These are phyloP conservation scores for Harpagoxenus sublaevis DNA, from an alignment of 2,888 invertebrate genomes.

Conservation along the genomic window DNA sequence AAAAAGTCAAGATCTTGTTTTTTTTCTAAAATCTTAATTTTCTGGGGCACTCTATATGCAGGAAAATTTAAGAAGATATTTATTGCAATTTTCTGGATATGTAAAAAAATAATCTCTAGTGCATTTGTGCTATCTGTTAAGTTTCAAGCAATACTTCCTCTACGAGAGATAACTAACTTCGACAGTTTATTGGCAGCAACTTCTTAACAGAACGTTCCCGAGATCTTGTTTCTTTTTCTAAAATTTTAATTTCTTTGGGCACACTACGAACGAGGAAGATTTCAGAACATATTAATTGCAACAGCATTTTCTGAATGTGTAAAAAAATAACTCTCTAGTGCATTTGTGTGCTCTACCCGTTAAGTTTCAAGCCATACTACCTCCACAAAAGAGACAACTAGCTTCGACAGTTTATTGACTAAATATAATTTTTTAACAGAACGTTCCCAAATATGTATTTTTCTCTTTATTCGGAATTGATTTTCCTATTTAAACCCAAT, in stretches of 20 bases:
- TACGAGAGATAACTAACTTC: not conserved
- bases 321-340: not conserved
- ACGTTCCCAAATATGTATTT: not conserved
- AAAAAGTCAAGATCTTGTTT: not conserved
- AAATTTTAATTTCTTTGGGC: not conserved
- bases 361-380: not conserved
- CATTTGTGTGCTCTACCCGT: not conserved
- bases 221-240: not conserved
- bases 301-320: not conserved
- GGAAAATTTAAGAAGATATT: not conserved
- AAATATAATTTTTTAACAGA: not conserved
- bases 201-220: not conserved
- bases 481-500: not conserved
- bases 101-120: not conserved
- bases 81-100: not conserved
- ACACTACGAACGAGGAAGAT: not conserved
- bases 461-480: not conserved
- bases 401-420: not conserved
- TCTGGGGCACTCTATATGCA: not conserved
- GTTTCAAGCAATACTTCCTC: not conserved
- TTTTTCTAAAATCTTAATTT: not conserved
- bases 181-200: not conserved
- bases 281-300: not conserved
- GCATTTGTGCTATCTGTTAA: not conserved
- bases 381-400: not conserved